Conservation (phyloP, 2,888 invertebrate species). For the Heteropelma amictum region DNA sequence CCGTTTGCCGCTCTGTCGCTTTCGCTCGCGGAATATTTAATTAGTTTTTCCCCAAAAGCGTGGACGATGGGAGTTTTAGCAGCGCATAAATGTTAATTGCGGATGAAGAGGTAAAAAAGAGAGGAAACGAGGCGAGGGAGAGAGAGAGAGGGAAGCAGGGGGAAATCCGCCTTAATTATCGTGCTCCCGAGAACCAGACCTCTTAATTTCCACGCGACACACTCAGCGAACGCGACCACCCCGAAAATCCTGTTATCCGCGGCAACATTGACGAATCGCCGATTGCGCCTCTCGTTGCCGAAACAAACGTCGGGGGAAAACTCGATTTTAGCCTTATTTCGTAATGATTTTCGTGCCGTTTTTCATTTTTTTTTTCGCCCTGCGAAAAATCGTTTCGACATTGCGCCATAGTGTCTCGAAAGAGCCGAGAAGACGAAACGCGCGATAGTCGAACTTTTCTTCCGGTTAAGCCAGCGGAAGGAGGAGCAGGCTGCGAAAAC, state of each 20-base stretch:
- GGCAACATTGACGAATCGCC: no score
- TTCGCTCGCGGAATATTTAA: conserved; percentile 75
- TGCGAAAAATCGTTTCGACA: no score
- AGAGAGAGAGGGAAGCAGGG: conserved; percentile 9
- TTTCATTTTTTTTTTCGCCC: no score
- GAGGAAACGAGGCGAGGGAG: conserved; percentile 21
- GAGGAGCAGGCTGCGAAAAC: neutral
- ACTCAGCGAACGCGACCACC: conserved; percentile 70
- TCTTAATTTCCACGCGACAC: conserved; percentile 65
- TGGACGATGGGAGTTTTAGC: conserved; percentile 55
- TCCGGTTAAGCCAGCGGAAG: neutral
- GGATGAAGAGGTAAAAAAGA: conserved; percentile 77
- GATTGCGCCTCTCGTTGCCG: no score
- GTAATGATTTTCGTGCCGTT: no score
- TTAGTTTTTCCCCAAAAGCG: conserved; percentile 77
- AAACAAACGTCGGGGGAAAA: no score
- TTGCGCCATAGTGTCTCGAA: no score
- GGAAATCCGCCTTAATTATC: conserved; percentile 52
- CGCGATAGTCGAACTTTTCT: no score
- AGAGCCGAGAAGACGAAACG: no score
- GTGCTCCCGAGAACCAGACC: conserved; percentile 45
- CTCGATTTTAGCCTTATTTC: no score
- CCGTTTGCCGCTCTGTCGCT: conserved; percentile 56
- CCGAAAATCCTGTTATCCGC: conserved; percentile 47
- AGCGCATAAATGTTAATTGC: conserved; percentile 78